Conservation (phyloP, 2,888 invertebrate species). For the Lithophane socia region DNA sequence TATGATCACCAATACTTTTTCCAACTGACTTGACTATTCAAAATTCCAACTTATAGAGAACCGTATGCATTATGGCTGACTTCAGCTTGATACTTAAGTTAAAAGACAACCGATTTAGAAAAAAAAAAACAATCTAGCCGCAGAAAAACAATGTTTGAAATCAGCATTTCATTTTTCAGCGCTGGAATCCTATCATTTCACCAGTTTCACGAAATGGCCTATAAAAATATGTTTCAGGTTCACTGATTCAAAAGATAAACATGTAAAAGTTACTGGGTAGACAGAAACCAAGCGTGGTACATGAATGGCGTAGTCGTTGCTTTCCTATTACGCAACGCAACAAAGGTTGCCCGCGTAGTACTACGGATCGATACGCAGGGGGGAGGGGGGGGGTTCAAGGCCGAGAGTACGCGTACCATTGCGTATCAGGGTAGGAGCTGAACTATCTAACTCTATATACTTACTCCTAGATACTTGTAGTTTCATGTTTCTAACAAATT, state of each 20-base stretch:
- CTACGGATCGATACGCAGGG: conserved; percentile 71
- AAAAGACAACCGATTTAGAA: not conserved
- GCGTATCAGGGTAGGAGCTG: conserved; percentile 67
- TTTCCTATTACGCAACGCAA: conserved; percentile 51
- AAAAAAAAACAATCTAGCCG: not conserved
- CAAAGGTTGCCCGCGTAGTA: conserved; percentile 64
- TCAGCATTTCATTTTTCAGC: not conserved
- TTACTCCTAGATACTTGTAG: conserved; percentile 14
- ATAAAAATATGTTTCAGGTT: conserved; percentile 3
- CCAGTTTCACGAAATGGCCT: not conserved
- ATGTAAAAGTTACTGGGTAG: conserved; percentile 10
- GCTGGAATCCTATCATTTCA: not conserved
- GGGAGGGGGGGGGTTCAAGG: conserved; percentile 66
- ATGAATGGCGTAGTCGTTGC: conserved; percentile 48
- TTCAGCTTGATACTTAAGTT: not conserved
- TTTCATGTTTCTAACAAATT: conserved; percentile 34
- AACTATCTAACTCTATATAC: conserved; percentile 22
- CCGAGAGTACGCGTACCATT: conserved; percentile 73
- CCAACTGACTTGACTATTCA: not conserved
- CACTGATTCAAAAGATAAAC: conserved; percentile 16
- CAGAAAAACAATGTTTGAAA: not conserved
- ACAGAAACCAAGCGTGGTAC: conserved; percentile 18
- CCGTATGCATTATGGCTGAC: not conserved
- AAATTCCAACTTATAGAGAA: not conserved
- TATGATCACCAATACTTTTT: not conserved